Evolutionary conservation across 2,113 vertebrate genomes (phyloP).

Genomic region (Heteronetta atricapilla): DNA sequence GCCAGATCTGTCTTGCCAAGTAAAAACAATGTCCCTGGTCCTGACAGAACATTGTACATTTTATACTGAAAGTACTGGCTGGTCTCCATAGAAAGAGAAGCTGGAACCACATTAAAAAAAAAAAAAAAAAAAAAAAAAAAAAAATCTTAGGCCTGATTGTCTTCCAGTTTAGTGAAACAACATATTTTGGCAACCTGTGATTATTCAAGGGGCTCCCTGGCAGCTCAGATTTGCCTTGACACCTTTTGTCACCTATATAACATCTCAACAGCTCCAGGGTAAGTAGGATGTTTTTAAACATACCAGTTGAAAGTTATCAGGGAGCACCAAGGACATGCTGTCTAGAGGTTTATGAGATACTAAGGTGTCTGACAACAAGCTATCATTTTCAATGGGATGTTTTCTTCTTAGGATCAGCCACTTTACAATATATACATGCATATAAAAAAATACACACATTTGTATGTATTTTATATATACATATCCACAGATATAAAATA

Average conservation of each 20-base stretch:
- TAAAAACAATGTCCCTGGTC: neutral
- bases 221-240: neutral
- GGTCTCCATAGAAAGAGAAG: neutral
- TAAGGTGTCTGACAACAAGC: neutral
- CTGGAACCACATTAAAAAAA: neutral
- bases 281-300: neutral
- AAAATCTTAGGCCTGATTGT: neutral
- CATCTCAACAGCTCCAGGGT: neutral
- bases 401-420: neutral
- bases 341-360: neutral
- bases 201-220: neutral
- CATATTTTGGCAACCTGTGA: neutral
- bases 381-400: neutral
- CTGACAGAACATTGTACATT: neutral
- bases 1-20: neutral
- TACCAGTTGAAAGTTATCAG: slow-evolving; percentile 4
- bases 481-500: neutral
- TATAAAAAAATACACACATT: neutral
- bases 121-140: neutral
- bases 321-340: slow-evolving; percentile 18
- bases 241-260: neutral
- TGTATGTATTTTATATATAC: neutral
- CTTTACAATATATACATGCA: neutral
- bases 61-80: neutral
- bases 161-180: neutral